Evolutionary conservation across 2,113 vertebrate genomes (phyloP), one percentile per base, ranked within the genome.

Genomic region (Seriola rivoliana): DNA sequence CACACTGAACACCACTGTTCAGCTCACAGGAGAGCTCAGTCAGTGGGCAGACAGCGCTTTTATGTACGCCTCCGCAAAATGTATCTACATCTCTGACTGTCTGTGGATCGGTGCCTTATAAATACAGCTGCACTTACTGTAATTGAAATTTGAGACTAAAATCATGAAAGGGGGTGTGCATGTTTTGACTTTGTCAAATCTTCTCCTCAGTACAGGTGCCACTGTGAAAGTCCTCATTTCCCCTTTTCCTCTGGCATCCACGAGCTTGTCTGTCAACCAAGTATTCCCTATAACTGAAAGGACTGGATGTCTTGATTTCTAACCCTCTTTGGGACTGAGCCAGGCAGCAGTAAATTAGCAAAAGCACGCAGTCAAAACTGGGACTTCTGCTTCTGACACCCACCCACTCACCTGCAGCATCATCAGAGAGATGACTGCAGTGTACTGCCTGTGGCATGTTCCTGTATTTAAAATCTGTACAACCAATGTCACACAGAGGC

Each of bases 1-100:
- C 84, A 86, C 87, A 92, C 82, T 90, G 91, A 89, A 87, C 86
- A 70, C 88, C 82, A 91, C 84, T 91, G 91, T 92, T 91, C 82
- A 74, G 73, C 77, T 69, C 81, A 64, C 84, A 70, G 88, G 71
- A 89, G 80, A 40, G 62, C 86, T 78, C 85, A 71, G 75, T 71
- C 66, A 87, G 87, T 78, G 79, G 85, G 85, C 86, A 87, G 81
- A 69, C 87, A 80, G 72, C 4, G 42, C 85, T 87, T 87, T 85
- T 14, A 84, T 81, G 85, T 75, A 77, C 80, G 13, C 83, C 87
- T 81, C 75, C 87, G 23, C 85, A 84, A 71, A 83, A 78, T 46
- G 68, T 67, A 78, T 72, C 74, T 36, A 21, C 72, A 79, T 78
- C 78, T 82, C 66, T 5, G 21, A 66, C 70, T 84, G 65, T 78